A percentile compares a stretch with the other conserved stretches of the same genome.
Conservation (phyloP, 2,888 invertebrate species). For the Lasius fuliginosus region DNA sequence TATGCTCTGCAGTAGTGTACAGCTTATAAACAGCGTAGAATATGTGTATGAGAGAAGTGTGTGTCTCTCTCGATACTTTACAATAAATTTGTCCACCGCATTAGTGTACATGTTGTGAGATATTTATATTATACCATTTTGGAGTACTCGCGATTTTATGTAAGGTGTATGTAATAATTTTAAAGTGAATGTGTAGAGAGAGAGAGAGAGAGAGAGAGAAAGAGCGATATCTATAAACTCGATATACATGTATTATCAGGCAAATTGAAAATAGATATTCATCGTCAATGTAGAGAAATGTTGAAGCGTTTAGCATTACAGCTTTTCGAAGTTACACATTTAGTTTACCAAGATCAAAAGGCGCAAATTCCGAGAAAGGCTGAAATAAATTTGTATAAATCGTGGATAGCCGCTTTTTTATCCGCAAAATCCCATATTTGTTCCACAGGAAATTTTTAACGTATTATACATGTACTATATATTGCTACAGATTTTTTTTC, state of each 20-base stretch:
- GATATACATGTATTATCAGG: constrained; percentile 42
- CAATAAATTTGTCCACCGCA: constrained; percentile 48
- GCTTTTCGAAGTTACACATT: constrained; percentile 34
- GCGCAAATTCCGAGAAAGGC: constrained; percentile 31
- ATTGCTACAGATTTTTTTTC: constrained; percentile 58
- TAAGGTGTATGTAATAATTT: constrained; percentile 23
- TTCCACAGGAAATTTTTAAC: constrained; percentile 69
- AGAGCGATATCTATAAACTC: not conserved
- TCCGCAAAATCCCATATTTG: constrained; percentile 77
- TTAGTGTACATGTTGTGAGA: constrained; percentile 31
- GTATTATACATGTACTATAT: constrained; percentile 71
- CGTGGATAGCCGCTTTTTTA: constrained; percentile 74
- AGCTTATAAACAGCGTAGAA: constrained; percentile 24
- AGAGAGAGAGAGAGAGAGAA: not conserved
- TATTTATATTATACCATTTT: constrained; percentile 35
- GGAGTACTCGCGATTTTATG: constrained; percentile 3
- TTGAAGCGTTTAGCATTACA: constrained; percentile 40
- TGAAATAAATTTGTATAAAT: constrained; percentile 68
- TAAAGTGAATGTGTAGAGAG: not conserved
- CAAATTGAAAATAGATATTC: constrained; percentile 34
- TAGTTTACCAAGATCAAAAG: constrained; percentile 34
- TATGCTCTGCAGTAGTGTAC: constrained; percentile 46
- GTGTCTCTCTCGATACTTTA: constrained; percentile 21
- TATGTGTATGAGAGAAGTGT: constrained; percentile 18
- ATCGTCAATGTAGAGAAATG: constrained; percentile 35